A percentile compares a stretch with the other conserved stretches of the same genome.
Conservation (phyloP, 2,888 invertebrate genomes). For the Ectropis crepuscularia region DNA sequence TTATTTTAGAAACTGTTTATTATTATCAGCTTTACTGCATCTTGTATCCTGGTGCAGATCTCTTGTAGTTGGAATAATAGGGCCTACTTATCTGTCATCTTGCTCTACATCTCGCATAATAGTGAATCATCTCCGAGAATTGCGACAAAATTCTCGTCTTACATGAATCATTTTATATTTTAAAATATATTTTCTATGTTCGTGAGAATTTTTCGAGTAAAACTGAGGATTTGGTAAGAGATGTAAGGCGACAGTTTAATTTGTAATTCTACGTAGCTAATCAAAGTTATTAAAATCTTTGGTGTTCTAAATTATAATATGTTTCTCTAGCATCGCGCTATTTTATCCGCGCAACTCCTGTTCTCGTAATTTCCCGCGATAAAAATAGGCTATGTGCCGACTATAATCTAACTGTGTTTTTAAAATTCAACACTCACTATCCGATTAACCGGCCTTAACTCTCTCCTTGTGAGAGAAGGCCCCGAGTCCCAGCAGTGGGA, state of each 20-base stretch:
- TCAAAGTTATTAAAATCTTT: too few species aligned
- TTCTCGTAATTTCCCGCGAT: too few species aligned
- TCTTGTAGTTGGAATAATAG: constrained; percentile 13
- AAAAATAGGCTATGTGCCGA: too few species aligned
- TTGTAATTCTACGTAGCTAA: not conserved
- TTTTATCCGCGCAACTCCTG: too few species aligned
- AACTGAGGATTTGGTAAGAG: not conserved
- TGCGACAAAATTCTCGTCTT: constrained; percentile 25
- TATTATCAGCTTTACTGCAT: constrained; percentile 1
- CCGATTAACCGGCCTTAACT: too few species aligned
- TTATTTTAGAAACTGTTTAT: constrained; percentile 20
- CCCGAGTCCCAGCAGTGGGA: too few species aligned
- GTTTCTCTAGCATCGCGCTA: too few species aligned
- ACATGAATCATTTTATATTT: constrained; percentile 19
- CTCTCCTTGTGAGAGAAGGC: too few species aligned
- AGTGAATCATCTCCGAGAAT: constrained; percentile 41
- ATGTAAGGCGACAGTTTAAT: not conserved
- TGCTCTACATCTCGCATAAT: constrained; percentile 23
- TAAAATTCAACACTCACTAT: too few species aligned
- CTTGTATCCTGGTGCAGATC: constrained; percentile 6
- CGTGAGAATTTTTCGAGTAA: not conserved
- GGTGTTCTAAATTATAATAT: too few species aligned
- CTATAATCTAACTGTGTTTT: too few species aligned
- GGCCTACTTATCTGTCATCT: constrained; percentile 12
- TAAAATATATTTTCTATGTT: constrained; percentile 5